Base-by-base conservation (phyloP, 2,888 invertebrate genomes). In the Fissipunctia ypsillon region DNA sequence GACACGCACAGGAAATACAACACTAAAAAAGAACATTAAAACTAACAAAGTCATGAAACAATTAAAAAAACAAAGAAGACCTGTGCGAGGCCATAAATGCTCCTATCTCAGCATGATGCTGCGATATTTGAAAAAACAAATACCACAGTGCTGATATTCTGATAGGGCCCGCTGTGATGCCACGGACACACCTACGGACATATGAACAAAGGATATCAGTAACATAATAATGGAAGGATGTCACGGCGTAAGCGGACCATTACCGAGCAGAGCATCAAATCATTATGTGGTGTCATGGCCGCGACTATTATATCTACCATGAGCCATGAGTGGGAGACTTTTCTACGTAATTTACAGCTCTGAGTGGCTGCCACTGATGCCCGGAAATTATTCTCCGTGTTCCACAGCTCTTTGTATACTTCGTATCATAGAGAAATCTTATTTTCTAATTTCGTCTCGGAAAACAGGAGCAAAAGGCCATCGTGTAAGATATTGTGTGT, bases 351-450 rank as follows among this genome's bases (percentile, higher is more conserved):
- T 90, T 89, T 88, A 84, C 84, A 87, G 86, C 80, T 86, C 69
- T 81, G 80, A 84, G 88, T 84, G 75, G 87, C 84, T 89, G 87
- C 78, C 81, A 81, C 84, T 91, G 90, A 91, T 91, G 90, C 79
- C 91, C 91, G 92, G 92, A 92, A 92, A 93, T 94, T 93, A 91
- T 92, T 91, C 88, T 90, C 89, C 88, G 84, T 88, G 86, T 88
- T 88, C 86, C 84, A 64, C 43, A 83, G 86, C 87, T 84, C 87
- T 88, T 85, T 86, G 85, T 86, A 75, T 76, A 68, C 54, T 70
- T 69, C 68, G 78, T 71, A 72, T 70, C 66, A 57, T 72, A 68
- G 64, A 74, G 74, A 80, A 82, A 85, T 84, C 80, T 85, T 85
- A 80, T 83, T 86, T 81, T 78, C 70, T 78, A 82, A 77, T 85